These are phyloP conservation scores for Ochropleura leucogaster DNA, from an alignment of 2,888 invertebrate genomes.

Conservation along the genomic window DNA sequence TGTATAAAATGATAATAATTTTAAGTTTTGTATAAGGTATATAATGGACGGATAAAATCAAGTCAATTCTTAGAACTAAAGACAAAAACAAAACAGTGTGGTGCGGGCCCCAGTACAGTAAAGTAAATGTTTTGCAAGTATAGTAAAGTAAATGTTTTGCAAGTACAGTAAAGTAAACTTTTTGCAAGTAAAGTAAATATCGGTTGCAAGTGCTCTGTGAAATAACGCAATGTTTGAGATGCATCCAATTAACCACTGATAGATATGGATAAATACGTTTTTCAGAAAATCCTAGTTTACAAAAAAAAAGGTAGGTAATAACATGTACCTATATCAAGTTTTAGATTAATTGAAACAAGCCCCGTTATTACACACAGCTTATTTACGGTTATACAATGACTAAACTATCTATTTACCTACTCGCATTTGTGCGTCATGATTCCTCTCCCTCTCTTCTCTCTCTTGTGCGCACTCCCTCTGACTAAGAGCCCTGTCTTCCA, in stretches of 20 bases:
- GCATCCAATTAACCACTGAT: background rate
- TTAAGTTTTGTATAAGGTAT: background rate
- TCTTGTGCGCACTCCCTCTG: too few relatives aligned
- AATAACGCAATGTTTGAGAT: background rate
- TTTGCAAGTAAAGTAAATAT: too few relatives aligned
- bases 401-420: background rate
- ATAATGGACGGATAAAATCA: slow-evolving; percentile 36
- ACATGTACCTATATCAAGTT: too few relatives aligned
- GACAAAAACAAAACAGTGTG: background rate
- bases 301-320: too few relatives aligned
- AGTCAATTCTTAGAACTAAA: slow-evolving; percentile 44
- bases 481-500: background rate
- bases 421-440: background rate
- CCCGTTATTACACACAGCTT: background rate
- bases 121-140: too few relatives aligned
- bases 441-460: too few relatives aligned
- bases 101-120: background rate
- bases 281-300: too few relatives aligned
- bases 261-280: too few relatives aligned
- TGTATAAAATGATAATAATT: background rate
- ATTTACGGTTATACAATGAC: background rate
- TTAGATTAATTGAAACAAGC: too few relatives aligned
- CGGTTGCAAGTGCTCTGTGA: background rate
- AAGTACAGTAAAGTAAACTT: too few relatives aligned
- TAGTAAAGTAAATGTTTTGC: too few relatives aligned